A percentile compares a stretch with the other conserved stretches of the same genome.
These are phyloP conservation scores for Sebastes umbrosus DNA, from an alignment of 2,797 vertebrate genomes.

Conservation along the genomic window DNA sequence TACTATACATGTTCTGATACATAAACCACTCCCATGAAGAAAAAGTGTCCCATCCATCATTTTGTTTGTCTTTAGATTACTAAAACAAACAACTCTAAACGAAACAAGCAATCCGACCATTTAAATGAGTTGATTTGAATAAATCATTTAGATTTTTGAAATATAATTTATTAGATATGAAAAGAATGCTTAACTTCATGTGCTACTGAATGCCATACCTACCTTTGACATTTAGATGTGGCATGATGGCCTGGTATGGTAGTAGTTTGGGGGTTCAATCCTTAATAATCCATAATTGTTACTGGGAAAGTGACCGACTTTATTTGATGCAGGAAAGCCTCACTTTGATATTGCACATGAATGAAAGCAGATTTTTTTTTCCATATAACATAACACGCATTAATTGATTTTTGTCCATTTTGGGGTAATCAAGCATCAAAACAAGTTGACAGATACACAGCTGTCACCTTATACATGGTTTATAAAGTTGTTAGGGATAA, in stretches of 20 bases:
- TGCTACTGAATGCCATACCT: no score
- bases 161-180: no score
- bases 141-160: no score
- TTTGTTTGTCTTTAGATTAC: neutral
- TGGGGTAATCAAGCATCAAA: neutral
- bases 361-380: neutral
- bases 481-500: neutral
- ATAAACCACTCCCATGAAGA: neutral
- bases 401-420: neutral
- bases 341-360: neutral
- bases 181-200: neutral
- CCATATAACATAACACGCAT: no score
- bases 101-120: neutral
- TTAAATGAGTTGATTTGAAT: no score
- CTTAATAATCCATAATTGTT: neutral
- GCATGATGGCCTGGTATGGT: neutral
- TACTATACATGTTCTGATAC: neutral
- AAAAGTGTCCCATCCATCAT: neutral
- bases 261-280: neutral
- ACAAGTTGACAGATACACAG: neutral
- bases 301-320: neutral
- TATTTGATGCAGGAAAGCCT: neutral
- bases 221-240: accelerated
- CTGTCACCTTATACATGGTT: neutral
- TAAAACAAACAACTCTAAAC: neutral